Evolutionary conservation across 1,140 invertebrate genomes (phyloP), one percentile per base, ranked within the genome.

Genomic region (Drosophila tani): DNA sequence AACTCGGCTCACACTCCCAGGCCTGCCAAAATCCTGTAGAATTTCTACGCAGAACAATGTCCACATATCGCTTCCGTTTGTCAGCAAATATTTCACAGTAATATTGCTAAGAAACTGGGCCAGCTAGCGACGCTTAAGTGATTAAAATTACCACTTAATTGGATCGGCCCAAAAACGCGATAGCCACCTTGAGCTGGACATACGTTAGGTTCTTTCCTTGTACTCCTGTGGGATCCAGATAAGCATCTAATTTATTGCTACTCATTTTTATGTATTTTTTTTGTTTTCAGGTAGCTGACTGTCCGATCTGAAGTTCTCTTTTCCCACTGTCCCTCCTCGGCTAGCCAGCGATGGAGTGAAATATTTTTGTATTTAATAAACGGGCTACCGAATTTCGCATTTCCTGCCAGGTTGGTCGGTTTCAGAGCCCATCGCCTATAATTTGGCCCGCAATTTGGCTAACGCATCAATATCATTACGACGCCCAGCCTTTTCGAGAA

Each of bases 101-200:
- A 60, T 57, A 38, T 63, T 27, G 47, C 29, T n/a, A 5, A 9
- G 17, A 62, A 62, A 60, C 57, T 75, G 65, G 63, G 32, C 47
- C 63, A 64, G 56, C 69, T 9, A 50, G 43, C 65, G 66, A 88
- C 68, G 69, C 64, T 51, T 65, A 68, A 77, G 74, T 79, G 78
- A 75, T 85, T 82, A 90, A 88, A 90, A 85, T 85, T 90, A 88
- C 85, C 85, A 88, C 85, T 88, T 90, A 88, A 88, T 88, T 88
- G 85, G 79, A 58, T 77, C 47, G 62, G 9, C 47, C 49, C 35
- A 40, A 82, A 56, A 60, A 82, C 12, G 46, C 47, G 67, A 62
- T 55, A 84, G 45, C 78, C 81, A 81, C 78, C 81, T 79, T 75
- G 80, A 64, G 75, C 53, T 79, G 40, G 62, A 27, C 46, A 55